Base-by-base conservation (phyloP, 2,797 vertebrate species). In the Phrynocephalus forsythii region DNA sequence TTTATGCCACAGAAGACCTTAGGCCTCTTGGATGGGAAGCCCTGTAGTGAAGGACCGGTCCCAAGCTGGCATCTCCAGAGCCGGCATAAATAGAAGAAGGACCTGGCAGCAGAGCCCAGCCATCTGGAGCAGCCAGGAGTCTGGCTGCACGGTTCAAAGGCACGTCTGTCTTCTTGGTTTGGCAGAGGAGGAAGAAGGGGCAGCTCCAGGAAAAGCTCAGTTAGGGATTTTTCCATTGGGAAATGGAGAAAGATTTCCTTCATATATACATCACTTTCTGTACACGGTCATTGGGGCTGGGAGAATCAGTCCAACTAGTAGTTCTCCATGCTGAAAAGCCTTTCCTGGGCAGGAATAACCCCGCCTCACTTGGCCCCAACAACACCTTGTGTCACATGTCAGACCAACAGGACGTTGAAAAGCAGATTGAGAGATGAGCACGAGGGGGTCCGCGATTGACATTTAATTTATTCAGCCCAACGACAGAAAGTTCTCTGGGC, bases 131-230 rank as follows among this genome's bases (percentile, higher is more conserved):
- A 48, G 73, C 30, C n/a, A 26, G 30, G 66, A 15, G 63, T 24
- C 52, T 30, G 22, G 24, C 30, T 20, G 67, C 38, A 50, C 73
- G 68, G 80, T 67, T 87, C 76, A 88, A 88, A 82, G 83, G 73
- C 68, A 71, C 3, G 30, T 60, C 83, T 86, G 84, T 88, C 66
- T 79, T 28, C 73, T 56, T 72, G n/a, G 4, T 15, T 9, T 52
- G 13, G 68, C 26, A 81, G n/a, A 3, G 18, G 9, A 67, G 63
- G 73, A 26, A 3, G 18, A 24, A 67, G 48, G 22, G 10, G 30
- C 38, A 67, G 89, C 92, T 91, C 81, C 80, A 90, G 88, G 84
- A 90, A 89, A 77, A 91, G 66, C 87, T 90, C 85, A 91, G 86
- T 88, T 88, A 83, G 0, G 67, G 91, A 91, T 92, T 91, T 91